Evolutionary conservation across 2,888 invertebrate genomes (phyloP).

Genomic region (Heliconius hortense): DNA sequence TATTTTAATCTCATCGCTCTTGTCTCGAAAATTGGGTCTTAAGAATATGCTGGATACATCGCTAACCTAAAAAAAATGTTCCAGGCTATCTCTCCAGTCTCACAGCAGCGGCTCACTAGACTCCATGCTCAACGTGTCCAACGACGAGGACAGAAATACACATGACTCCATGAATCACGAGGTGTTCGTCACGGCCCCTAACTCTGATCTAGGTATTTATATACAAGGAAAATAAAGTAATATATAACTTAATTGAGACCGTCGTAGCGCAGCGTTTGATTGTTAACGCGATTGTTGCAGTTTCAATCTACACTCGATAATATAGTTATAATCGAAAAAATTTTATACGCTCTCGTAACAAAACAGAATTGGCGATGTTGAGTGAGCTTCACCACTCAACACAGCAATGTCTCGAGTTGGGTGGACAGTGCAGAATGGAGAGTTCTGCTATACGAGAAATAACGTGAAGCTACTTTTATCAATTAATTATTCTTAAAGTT

Average conservation of each 20-base stretch:
- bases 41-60: neutral
- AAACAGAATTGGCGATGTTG: neutral
- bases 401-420: no score
- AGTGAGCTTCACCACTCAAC: no score
- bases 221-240: neutral
- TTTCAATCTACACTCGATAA: neutral
- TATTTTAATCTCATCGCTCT: neutral
- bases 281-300: neutral
- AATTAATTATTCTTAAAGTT: neutral
- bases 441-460: no score
- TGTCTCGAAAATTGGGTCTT: neutral
- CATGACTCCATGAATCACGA: conserved; percentile 73
- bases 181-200: conserved; percentile 65
- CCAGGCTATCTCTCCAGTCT: conserved; percentile 87
- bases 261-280: neutral
- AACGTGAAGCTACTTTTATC: no score
- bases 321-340: neutral
- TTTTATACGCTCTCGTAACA: neutral
- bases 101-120: conserved; percentile 92
- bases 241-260: neutral
- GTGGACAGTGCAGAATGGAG: no score
- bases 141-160: conserved; percentile 86
- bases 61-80: conserved; percentile 41
- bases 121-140: conserved; percentile 93
- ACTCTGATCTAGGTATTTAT: conserved; percentile 56